phyloP scores from a whole-genome alignment of 2,888 invertebrate species.

The Lochmaea capreae region DNA sequence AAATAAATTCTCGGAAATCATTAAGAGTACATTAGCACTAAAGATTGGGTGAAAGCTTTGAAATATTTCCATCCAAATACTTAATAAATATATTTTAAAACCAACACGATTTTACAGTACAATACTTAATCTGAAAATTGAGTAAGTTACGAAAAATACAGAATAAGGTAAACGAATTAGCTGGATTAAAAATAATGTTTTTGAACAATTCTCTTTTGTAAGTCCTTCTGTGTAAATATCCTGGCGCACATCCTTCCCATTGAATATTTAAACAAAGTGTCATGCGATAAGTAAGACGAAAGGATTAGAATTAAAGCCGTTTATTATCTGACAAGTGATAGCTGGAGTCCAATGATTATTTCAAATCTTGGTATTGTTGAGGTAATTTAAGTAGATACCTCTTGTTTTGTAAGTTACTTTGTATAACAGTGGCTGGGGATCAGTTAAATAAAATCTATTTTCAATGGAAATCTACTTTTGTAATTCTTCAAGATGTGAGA shows the following conservation, averaged over 20 bases:
- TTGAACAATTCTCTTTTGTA: neutral
- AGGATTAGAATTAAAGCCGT: constrained; percentile 21
- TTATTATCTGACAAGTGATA: constrained; percentile 33
- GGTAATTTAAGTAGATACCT: constrained; percentile 39
- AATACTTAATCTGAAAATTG: neutral
- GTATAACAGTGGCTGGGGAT: neutral
- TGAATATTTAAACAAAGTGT: constrained; percentile 26
- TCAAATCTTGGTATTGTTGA: constrained; percentile 30
- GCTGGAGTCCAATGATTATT: constrained; percentile 24
- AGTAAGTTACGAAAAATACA: no score
- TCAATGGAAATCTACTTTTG: constrained; percentile 18
- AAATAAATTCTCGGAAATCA: neutral
- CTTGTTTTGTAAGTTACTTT: neutral
- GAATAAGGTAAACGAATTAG: no score
- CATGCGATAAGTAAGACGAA: constrained; percentile 24
- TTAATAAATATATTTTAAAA: neutral
- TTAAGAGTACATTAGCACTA: neutral
- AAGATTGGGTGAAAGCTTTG: neutral
- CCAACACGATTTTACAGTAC: neutral
- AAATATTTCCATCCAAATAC: neutral
- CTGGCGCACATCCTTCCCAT: constrained; percentile 16
- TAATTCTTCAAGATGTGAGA: neutral
- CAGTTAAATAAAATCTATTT: constrained; percentile 20
- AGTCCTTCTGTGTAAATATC: neutral
- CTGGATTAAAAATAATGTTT: neutral